Conservation (phyloP, 2,888 invertebrate genomes). For the Clunio marinus region DNA sequence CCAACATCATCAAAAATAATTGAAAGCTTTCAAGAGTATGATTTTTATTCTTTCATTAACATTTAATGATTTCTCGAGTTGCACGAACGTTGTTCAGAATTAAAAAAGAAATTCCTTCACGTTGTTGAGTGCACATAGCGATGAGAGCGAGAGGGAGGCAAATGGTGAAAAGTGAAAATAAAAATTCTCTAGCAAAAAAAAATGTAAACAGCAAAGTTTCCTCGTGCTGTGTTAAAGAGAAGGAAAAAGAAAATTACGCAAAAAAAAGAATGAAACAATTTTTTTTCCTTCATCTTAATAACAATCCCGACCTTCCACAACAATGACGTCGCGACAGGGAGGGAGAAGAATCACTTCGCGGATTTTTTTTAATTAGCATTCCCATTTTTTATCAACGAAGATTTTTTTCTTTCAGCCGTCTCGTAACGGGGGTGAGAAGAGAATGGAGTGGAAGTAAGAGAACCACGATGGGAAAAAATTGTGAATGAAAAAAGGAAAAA, state of each 20-base stretch:
- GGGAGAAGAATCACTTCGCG: conserved; percentile 29
- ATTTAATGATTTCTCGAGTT: not conserved
- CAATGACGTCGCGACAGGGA: conserved; percentile 19
- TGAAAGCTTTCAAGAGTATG: not conserved
- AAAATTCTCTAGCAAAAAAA: conserved; percentile 27
- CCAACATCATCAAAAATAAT: not conserved
- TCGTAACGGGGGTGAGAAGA: not conserved
- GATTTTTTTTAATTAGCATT: conserved; percentile 37
- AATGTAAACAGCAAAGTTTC: conserved; percentile 25
- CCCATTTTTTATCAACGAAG: conserved; percentile 34
- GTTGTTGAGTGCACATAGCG: too few relatives aligned
- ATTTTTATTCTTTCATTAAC: conserved; percentile 10
- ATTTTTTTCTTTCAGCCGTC: not conserved
- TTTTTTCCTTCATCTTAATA: conserved; percentile 30
- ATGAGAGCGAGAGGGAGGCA: not conserved
- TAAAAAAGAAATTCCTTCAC: not conserved
- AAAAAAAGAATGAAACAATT: conserved; percentile 23
- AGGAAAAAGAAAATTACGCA: conserved; percentile 33
- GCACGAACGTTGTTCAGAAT: not conserved
- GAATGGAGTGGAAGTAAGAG: not conserved
- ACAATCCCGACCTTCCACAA: conserved; percentile 28
- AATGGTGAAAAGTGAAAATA: conserved; percentile 4
- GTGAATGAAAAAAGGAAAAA: conserved; percentile 23
- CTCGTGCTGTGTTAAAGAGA: conserved; percentile 5
- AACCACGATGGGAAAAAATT: conserved; percentile 1